These are phyloP conservation scores for Ornithoptera priamus DNA, from an alignment of 2,888 invertebrate species.

Conservation along the genomic window DNA sequence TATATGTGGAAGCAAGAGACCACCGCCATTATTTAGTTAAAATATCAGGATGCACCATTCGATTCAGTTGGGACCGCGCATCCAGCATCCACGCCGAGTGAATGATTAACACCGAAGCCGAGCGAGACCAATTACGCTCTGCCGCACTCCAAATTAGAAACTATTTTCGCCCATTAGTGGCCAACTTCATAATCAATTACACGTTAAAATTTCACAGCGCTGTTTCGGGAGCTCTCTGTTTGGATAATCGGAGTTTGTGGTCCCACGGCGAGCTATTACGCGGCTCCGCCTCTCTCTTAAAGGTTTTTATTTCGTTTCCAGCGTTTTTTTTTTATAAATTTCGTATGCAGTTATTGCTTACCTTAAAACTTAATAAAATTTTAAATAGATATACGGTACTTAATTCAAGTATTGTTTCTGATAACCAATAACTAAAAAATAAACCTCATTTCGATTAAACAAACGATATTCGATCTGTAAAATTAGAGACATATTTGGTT, in stretches of 20 bases:
- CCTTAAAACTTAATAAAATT: background rate
- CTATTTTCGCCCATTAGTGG: constrained; percentile 77
- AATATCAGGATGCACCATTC: constrained; percentile 53
- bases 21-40: constrained; percentile 33
- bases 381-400: background rate
- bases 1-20: constrained; percentile 7
- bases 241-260: constrained; percentile 79
- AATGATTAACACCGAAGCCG: constrained; percentile 72
- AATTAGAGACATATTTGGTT: background rate
- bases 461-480: background rate
- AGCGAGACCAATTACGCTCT: constrained; percentile 71
- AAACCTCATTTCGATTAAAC: background rate
- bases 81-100: constrained; percentile 51
- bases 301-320: constrained; percentile 69
- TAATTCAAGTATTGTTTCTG: background rate
- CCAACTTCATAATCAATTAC: constrained; percentile 80
- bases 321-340: constrained; percentile 51
- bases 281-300: constrained; percentile 59
- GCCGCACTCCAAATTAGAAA: constrained; percentile 76
- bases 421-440: background rate
- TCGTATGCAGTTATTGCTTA: constrained; percentile 56
- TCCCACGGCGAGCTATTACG: constrained; percentile 75
- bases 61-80: constrained; percentile 50
- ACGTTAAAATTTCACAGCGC: constrained; percentile 75
- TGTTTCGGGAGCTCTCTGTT: constrained; percentile 72